Evolutionary conservation across 1,140 invertebrate species (phyloP).

Genomic region (Antheraea mylitta): DNA sequence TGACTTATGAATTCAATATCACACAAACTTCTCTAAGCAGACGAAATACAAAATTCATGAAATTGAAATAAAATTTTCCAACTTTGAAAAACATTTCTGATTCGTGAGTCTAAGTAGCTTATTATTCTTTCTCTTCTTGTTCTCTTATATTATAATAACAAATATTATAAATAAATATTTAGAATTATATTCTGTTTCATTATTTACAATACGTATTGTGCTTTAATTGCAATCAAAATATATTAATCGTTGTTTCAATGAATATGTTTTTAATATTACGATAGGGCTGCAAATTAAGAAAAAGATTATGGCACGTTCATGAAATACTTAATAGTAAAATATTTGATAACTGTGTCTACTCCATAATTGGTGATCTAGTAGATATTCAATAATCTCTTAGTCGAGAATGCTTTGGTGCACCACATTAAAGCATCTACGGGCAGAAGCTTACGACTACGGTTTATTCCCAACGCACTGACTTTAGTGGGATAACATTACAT

Average conservation of each 20-base stretch:
- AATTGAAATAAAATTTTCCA: background rate
- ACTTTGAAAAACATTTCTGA: background rate
- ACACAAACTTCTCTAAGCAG: background rate
- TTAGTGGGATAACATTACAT: slow-evolving; percentile 15
- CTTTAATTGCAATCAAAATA: too few relatives aligned
- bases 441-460: slow-evolving; percentile 3
- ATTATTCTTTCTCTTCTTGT: background rate
- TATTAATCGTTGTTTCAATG: too few relatives aligned
- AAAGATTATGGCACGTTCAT: too few relatives aligned
- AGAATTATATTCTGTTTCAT: too few relatives aligned
- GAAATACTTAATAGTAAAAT: too few relatives aligned
- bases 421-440: slow-evolving; percentile 12
- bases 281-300: too few relatives aligned
- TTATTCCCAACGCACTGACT: slow-evolving; percentile 10
- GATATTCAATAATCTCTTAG: background rate
- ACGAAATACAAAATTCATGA: background rate
- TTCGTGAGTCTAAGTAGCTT: background rate
- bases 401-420: background rate
- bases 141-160: too few relatives aligned
- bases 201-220: too few relatives aligned
- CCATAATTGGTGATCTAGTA: background rate
- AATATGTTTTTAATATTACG: too few relatives aligned
- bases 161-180: too few relatives aligned
- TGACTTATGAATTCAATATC: background rate
- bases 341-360: too few relatives aligned